Conservation (phyloP, 2,797 vertebrate genomes). For the Buceros bicornis region DNA sequence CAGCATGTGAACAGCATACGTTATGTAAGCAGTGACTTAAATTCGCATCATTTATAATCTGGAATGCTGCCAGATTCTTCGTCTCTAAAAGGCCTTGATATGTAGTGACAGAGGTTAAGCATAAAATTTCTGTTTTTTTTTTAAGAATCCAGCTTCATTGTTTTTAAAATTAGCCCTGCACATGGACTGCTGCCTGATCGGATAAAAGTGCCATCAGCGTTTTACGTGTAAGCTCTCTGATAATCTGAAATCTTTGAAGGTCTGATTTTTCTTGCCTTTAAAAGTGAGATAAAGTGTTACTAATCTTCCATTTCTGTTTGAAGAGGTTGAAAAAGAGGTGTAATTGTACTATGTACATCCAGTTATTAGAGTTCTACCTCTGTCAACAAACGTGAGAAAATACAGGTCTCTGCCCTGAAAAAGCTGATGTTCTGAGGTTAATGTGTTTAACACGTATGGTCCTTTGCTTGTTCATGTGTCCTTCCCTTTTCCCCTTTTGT, state of each 20-base stretch:
- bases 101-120: not conserved
- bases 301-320: not conserved
- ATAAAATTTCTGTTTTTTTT: not conserved
- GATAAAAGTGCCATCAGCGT: not conserved
- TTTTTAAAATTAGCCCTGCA: not conserved
- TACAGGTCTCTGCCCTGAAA: not conserved
- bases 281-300: not conserved
- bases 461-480: not conserved
- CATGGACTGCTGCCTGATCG: not conserved
- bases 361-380: not conserved
- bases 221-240: not conserved
- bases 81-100: not conserved
- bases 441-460: not conserved
- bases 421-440: accelerated
- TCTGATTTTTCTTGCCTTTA: not conserved
- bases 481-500: not conserved
- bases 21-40: constrained; percentile 38
- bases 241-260: not conserved
- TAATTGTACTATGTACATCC: not conserved
- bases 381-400: not conserved
- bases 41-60: constrained; percentile 4
- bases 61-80: constrained; percentile 1
- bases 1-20: not conserved
- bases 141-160: not conserved
- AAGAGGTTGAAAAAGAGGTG: not conserved